These are phyloP conservation scores for Todiramphus chloris DNA, from an alignment of 2,113 vertebrate species.

Conservation along the genomic window DNA sequence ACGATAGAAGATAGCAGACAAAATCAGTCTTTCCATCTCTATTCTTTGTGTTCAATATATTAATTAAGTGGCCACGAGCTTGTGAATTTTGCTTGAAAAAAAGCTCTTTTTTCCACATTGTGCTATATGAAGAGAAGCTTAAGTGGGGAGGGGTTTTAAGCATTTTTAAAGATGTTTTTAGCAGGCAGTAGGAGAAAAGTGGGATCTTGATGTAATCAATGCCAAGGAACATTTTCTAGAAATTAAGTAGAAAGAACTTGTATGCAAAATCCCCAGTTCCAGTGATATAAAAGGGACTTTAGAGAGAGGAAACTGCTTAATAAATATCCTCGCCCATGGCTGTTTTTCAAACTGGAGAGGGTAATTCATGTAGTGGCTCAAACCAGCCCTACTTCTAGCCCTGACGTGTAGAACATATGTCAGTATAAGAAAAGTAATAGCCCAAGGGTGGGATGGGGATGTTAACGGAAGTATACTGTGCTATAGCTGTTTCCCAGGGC, in stretches of 20 bases:
- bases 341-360: neutral
- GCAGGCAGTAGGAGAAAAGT: neutral
- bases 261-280: neutral
- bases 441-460: neutral
- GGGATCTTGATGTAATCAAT: neutral
- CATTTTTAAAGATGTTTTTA: neutral
- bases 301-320: neutral
- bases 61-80: neutral
- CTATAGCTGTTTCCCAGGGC: neutral
- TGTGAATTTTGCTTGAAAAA: neutral
- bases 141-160: neutral
- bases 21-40: neutral
- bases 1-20: neutral
- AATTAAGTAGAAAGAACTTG: neutral
- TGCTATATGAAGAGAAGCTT: neutral
- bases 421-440: neutral
- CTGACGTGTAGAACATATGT: neutral
- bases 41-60: neutral
- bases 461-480: neutral
- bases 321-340: neutral
- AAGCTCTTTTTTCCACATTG: neutral
- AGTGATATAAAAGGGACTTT: neutral
- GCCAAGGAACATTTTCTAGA: neutral
- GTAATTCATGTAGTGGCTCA: neutral
- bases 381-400: neutral